Conservation (phyloP, 2,113 vertebrate species). For the Microtus oregoni region DNA sequence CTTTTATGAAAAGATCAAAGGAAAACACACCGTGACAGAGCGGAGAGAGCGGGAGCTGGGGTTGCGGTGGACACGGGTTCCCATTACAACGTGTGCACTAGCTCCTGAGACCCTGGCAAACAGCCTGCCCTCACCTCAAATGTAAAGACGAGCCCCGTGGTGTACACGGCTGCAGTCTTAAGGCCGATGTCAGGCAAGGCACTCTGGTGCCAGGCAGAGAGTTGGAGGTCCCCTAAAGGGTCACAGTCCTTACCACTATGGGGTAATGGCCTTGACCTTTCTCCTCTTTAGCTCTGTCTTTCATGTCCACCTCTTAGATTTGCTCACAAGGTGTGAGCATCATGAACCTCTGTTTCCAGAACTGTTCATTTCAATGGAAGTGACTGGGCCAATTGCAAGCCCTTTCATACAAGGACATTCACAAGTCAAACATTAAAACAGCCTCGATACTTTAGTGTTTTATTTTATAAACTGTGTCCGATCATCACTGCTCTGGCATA, state of each 20-base stretch:
- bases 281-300: not conserved
- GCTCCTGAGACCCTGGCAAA: not conserved
- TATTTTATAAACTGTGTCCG: not conserved
- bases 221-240: not conserved
- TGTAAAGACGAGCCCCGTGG: not conserved
- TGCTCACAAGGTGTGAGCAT: not conserved
- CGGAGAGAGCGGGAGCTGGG: not conserved
- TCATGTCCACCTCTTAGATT: not conserved
- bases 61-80: not conserved
- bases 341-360: not conserved
- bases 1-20: constrained; percentile 29
- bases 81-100: not conserved
- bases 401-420: not conserved
- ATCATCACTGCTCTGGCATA: not conserved
- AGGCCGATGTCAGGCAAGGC: not conserved
- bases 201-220: not conserved
- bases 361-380: not conserved
- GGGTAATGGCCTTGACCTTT: not conserved
- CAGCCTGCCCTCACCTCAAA: not conserved
- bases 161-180: not conserved
- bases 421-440: not conserved
- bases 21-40: not conserved
- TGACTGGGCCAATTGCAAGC: not conserved
- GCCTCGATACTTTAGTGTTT: not conserved
- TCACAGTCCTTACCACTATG: not conserved